Evolutionary conservation across 2,888 invertebrate species (phyloP), one percentile per base, ranked within the genome.

Genomic region (Drosophila conformis): DNA sequence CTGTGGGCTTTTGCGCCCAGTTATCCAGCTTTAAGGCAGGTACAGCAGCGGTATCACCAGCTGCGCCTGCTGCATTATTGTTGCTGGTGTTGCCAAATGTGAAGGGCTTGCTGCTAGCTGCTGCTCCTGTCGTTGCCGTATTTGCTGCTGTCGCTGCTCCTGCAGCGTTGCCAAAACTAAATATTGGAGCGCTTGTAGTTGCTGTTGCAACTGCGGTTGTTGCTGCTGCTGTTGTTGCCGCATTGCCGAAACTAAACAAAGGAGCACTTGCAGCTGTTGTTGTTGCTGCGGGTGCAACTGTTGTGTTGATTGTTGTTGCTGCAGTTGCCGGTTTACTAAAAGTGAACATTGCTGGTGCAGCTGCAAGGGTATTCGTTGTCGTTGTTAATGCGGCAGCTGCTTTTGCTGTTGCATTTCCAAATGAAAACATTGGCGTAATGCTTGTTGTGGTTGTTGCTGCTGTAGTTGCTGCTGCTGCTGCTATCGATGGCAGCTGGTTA

Each of bases 261-360:
- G 46, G 46, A 13, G 25, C 25, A 21, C 46, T 38, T 40, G 33
- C 51, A 27, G 11, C 25, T 38, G 59, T 5, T 48, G 40, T 27
- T 13, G 10, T 4, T 21, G 31, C n/a, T 42, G 11, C 42, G n/a
- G 42, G 5, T 2, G 38, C 4, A 18, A 11, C 27, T 25, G 59
- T 18, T 11, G 42, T 8, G 11, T 8, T 35, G 4, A 21, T 35
- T 40, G 69, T 11, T 33, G 46, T 4, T 13, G 60, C 10, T 25
- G 53, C 27, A 40, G 66, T 53, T 57, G 33, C 31, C 38, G 57
- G 54, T 48, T 61, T 69, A 2, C 69, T 69, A 40, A 71, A 67
- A 15, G 58, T 10, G 33, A 81, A 73, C n/a, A 67, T 53, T 51
- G 78, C 7, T 11, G 71, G 38, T 35, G 54, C 11, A 8, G 61